Evolutionary conservation across 2,113 vertebrate species (phyloP), one percentile per base, ranked within the genome.

Genomic region (Oncorhynchus tshawytscha): DNA sequence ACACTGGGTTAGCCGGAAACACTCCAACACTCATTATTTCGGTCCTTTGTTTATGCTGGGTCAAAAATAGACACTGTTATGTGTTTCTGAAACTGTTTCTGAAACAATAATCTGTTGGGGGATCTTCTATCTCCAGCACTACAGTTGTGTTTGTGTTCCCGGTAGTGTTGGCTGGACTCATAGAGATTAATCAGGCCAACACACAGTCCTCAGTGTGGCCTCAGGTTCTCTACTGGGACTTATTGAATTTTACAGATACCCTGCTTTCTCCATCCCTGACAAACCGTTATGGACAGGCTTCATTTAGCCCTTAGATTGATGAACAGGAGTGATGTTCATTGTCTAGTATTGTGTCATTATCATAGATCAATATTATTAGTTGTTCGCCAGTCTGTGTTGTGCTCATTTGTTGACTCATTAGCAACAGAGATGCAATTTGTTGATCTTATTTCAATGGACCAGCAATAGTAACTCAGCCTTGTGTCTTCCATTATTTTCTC

Each of bases 1-100:
- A 82, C 22, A 79, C 48, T 78, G 59, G 51, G 39, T 80, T 67
- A 57, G n/a, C 12, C 75, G 67, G 15, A 68, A 31, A 34, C 31
- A 31, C 29, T 34, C 16, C 31, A 34, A 71, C 34, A 51, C 39
- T 45, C 78, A 81, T 82, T 85, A 85, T 78, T 75, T 85, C 67
- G 60, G 65, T 70, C 75, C 51, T 73, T 76, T 71, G 51, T 74
- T 71, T 78, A 65, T 75, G 79, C 66, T 78, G 71, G 81, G 73
- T 79, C 81, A 45, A 45, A 45, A 11, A 45, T 45, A 11, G 39
- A 45, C 39, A 45, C 39, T 12, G 45, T 70, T 62, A 59, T 71
- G 75, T 77, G 77, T 39, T 62, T 11, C 59, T 73, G 39, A 49
- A 77, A 75, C 75, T 75, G 78, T 62, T n/a, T n/a, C n/a, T n/a